These are phyloP conservation scores for Pachypsylla venusta DNA, from an alignment of 1,140 invertebrate species.

Conservation along the genomic window DNA sequence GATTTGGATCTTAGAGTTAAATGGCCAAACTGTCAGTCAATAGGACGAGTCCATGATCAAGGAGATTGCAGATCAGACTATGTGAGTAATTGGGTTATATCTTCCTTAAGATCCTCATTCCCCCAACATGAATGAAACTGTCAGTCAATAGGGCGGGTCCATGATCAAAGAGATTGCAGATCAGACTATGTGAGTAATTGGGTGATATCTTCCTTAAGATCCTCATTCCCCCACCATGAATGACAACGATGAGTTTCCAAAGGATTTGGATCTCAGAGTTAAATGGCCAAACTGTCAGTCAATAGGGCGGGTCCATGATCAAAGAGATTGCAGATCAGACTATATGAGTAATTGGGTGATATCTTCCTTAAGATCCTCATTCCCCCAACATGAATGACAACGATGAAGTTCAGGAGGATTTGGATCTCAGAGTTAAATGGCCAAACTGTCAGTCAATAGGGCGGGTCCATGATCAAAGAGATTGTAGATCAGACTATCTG, in stretches of 20 bases:
- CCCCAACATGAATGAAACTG: too few species aligned
- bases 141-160: conserved; percentile 54
- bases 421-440: conserved; percentile 67
- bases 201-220: too few species aligned
- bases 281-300: conserved; percentile 73
- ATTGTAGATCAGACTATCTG: conserved; percentile 56
- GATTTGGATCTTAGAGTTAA: conserved; percentile 60
- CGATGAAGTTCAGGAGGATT: conserved; percentile 41
- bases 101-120: too few species aligned
- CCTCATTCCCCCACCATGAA: too few species aligned
- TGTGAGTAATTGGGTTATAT: too few species aligned
- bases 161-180: conserved; percentile 57
- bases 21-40: conserved; percentile 70
- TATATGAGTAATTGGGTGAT: too few species aligned
- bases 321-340: conserved; percentile 53
- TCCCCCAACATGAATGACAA: too few species aligned
- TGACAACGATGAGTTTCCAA: conserved; percentile 32
- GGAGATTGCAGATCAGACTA: conserved; percentile 54
- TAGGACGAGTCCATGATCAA: conserved; percentile 60
- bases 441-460: conserved; percentile 61
- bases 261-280: conserved; percentile 57
- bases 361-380: too few species aligned
- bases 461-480: conserved; percentile 60
- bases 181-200: conserved; percentile 53
- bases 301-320: conserved; percentile 57